These are phyloP conservation scores for Ornithorhynchus anatinus DNA, from an alignment of 2,113 vertebrate species.

Conservation along the genomic window DNA sequence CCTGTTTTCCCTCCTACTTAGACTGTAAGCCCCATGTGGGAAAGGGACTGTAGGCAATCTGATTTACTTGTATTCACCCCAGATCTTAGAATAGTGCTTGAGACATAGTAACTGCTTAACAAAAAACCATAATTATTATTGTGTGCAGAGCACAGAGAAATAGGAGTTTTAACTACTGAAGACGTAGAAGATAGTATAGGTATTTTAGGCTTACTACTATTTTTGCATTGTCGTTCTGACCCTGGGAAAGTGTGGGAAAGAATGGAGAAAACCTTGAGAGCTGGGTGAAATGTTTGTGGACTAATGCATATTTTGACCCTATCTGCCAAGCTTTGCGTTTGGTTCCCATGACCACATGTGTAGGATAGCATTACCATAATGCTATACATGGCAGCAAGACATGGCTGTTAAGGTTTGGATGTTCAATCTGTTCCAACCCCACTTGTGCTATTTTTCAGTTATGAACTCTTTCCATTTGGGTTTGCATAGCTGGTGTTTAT, in stretches of 20 bases:
- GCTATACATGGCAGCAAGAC: not conserved
- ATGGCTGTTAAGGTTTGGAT: not conserved
- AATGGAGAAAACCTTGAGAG: not conserved
- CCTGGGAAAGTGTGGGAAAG: not conserved
- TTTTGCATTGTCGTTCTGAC: not conserved
- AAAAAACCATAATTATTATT: too few species aligned
- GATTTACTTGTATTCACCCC: too few species aligned
- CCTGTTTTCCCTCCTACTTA: too few species aligned
- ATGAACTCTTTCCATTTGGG: not conserved
- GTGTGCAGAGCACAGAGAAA: too few species aligned
- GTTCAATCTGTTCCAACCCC: not conserved
- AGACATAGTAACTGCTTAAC: too few species aligned
- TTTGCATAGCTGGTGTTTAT: slow-evolving; percentile 18
- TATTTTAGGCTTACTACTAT: not conserved
- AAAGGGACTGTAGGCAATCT: too few species aligned
- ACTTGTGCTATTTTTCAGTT: not conserved
- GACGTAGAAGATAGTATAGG: not conserved
- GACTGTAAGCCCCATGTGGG: too few species aligned
- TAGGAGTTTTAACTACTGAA: slow-evolving; percentile 5
- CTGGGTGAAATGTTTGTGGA: not conserved
- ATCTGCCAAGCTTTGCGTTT: not conserved
- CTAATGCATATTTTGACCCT: not conserved
- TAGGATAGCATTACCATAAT: not conserved
- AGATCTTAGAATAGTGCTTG: too few species aligned
- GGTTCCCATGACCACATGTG: slow-evolving; percentile 3